Conservation (phyloP, 2,113 vertebrate genomes). For the Mobula birostris region DNA sequence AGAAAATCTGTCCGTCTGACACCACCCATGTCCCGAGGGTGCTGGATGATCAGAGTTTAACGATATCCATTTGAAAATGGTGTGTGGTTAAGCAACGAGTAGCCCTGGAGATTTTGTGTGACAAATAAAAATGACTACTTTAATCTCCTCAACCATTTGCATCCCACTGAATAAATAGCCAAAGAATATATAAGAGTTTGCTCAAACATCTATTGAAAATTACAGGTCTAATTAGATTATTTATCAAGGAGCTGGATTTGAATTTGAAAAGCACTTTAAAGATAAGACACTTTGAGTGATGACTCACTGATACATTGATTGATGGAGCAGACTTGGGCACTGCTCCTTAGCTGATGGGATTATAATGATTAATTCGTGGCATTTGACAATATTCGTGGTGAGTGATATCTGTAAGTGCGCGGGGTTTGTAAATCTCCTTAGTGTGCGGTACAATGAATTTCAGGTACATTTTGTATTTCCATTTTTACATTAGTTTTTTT, state of each 20-base stretch:
- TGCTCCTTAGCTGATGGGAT: neutral
- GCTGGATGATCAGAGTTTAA: too few species aligned
- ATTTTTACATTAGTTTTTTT: neutral
- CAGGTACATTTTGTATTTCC: too few species aligned
- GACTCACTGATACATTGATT: neutral
- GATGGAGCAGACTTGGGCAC: neutral
- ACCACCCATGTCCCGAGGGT: too few species aligned
- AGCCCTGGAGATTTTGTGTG: neutral
- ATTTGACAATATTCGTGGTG: neutral
- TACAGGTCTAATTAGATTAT: conserved; percentile 3
- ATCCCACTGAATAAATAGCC: neutral
- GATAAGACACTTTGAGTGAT: neutral
- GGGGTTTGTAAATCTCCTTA: neutral
- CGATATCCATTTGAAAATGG: neutral
- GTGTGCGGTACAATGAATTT: neutral
- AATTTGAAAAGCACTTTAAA: conserved; percentile 21
- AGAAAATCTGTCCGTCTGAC: too few species aligned
- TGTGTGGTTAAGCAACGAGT: neutral
- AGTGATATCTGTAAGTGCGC: neutral
- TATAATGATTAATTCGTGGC: neutral
- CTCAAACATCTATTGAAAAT: neutral
- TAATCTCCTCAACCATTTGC: neutral
- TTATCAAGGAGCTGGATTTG: conserved; percentile 4
- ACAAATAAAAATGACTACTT: neutral
- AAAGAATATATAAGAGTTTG: neutral